Evolutionary conservation across 2,888 invertebrate species (phyloP).

Genomic region (Timema podura): DNA sequence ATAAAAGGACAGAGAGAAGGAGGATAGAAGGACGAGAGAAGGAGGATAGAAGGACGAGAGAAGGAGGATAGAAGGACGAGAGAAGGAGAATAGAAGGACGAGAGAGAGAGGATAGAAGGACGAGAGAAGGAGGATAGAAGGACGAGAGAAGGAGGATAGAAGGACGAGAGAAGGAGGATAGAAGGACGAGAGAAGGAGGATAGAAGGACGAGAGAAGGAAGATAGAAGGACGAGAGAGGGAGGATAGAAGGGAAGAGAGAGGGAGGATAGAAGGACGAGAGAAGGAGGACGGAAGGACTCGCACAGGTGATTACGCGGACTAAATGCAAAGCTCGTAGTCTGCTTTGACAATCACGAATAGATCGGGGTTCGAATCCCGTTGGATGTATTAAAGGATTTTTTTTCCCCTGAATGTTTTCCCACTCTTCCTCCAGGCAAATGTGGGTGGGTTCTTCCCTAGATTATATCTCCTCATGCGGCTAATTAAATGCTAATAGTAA

Average conservation of each 20-base stretch:
- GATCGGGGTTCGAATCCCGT: too few species aligned
- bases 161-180: background rate
- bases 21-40: constrained; percentile 13
- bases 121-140: background rate
- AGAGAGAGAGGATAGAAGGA: background rate
- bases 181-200: background rate
- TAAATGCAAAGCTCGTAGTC: too few species aligned
- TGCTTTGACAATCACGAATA: too few species aligned
- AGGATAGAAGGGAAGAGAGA: background rate
- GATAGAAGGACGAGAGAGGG: background rate
- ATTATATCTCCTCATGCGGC: too few species aligned
- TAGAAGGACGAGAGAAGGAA: background rate
- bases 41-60: background rate
- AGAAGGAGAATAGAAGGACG: background rate
- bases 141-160: background rate
- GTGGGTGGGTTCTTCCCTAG: too few species aligned
- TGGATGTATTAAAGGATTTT: too few species aligned
- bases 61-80: background rate
- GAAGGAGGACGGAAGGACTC: background rate
- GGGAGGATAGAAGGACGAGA: background rate
- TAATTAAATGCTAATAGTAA: too few species aligned
- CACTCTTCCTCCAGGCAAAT: too few species aligned
- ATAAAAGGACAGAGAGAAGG: constrained; percentile 7
- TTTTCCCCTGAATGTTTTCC: too few species aligned
- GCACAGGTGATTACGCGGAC: too few species aligned